Evolutionary conservation across 2,113 vertebrate species (phyloP).

Genomic region (Himantopus leucocephalus): DNA sequence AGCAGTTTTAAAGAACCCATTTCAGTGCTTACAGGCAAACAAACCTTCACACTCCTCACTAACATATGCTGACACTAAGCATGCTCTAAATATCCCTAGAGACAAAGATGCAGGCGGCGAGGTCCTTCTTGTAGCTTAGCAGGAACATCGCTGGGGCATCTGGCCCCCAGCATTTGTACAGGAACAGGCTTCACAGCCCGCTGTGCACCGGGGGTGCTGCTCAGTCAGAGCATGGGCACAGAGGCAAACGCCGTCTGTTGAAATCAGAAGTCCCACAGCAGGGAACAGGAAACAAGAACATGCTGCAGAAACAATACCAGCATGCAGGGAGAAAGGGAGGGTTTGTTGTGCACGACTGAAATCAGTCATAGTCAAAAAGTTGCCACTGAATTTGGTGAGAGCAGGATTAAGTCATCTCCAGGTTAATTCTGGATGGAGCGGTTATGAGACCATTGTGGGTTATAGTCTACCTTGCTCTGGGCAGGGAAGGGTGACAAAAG

Average conservation of each 20-base stretch:
- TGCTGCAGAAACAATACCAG: not conserved
- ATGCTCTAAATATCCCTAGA: not conserved
- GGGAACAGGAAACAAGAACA: not conserved
- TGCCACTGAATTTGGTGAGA: not conserved
- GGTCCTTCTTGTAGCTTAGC: not conserved
- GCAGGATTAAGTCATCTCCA: not conserved
- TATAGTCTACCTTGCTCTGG: not conserved
- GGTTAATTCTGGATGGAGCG: not conserved
- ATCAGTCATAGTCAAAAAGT: not conserved
- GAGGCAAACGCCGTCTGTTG: fast-evolving
- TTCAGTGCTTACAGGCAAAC: not conserved
- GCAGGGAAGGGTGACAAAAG: not conserved
- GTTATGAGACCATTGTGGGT: not conserved
- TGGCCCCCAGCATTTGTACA: fast-evolving
- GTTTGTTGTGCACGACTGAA: not conserved
- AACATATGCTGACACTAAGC: not conserved
- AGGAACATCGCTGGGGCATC: not conserved
- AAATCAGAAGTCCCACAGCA: not conserved
- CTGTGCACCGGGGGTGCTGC: not conserved
- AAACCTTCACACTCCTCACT: not conserved
- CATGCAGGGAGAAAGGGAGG: fast-evolving
- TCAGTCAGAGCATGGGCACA: not conserved
- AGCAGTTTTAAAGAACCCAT: not conserved
- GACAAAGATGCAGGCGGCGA: fast-evolving
- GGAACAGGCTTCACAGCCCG: not conserved